These are phyloP conservation scores for Pasiphila rectangulata DNA, from an alignment of 2,888 invertebrate genomes.

Conservation along the genomic window DNA sequence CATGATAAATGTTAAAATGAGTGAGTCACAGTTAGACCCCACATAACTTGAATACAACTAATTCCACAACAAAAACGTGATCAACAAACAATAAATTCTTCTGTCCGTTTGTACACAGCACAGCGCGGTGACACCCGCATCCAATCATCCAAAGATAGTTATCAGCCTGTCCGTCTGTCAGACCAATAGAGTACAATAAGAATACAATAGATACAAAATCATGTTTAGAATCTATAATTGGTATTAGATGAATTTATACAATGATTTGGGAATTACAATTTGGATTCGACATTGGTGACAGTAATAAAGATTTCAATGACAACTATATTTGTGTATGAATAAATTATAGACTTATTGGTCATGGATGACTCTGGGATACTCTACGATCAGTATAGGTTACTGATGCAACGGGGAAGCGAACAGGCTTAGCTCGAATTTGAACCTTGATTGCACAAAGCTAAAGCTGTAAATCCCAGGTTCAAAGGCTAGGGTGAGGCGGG, in stretches of 20 bases:
- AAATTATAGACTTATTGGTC: background rate
- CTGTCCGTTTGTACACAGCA: conserved; percentile 17
- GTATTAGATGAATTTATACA: conserved; percentile 33
- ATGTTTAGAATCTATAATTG: conserved; percentile 43
- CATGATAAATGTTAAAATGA: background rate
- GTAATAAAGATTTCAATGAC: conserved; percentile 9
- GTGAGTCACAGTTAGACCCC: conserved; percentile 8
- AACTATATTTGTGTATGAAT: conserved; percentile 3
- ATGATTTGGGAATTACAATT: conserved; percentile 31
- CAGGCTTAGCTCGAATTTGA: background rate
- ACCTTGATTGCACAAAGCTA: background rate
- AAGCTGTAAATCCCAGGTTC: background rate
- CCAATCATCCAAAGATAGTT: conserved; percentile 52
- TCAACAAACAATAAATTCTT: conserved; percentile 29
- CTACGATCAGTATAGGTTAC: background rate
- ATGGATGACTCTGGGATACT: background rate
- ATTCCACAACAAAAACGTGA: conserved; percentile 25
- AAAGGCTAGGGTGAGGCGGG: conserved; percentile 14
- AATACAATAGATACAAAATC: conserved; percentile 42
- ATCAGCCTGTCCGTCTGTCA: conserved; percentile 44
- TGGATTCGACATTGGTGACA: conserved; percentile 9
- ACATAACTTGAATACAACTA: conserved; percentile 15
- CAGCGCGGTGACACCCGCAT: conserved; percentile 52
- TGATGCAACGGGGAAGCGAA: background rate
- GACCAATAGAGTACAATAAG: conserved; percentile 44